These are phyloP conservation scores for Drosophila paulistorum DNA, from an alignment of 1,140 invertebrate genomes.

Conservation along the genomic window DNA sequence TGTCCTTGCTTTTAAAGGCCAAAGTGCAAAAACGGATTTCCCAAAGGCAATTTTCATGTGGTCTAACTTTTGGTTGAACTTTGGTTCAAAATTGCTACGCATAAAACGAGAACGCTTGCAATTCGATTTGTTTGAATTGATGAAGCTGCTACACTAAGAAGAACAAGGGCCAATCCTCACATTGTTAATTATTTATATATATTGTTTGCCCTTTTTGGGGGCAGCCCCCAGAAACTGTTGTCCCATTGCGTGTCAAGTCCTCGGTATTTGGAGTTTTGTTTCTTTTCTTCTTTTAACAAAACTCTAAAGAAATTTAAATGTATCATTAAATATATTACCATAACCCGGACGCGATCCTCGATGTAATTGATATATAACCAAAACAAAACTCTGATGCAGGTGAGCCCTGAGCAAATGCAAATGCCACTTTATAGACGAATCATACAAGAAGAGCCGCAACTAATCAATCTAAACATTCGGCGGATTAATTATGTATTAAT, in stretches of 20 bases:
- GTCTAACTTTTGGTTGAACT: constrained; percentile 43
- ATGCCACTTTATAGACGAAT: not conserved
- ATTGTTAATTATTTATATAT: not conserved
- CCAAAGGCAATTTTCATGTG: constrained; percentile 44
- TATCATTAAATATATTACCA: not conserved
- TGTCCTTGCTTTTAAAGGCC: constrained; percentile 3
- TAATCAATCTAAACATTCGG: too few species aligned
- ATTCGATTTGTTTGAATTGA: constrained; percentile 19
- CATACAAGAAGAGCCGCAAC: too few species aligned
- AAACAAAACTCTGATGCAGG: not conserved
- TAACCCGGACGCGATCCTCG: not conserved
- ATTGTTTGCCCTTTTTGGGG: too few species aligned
- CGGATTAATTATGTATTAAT: too few species aligned
- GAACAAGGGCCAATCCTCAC: not conserved
- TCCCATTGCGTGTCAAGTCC: not conserved
- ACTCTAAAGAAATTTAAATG: not conserved
- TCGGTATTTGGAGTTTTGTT: not conserved
- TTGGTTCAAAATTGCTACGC: constrained; percentile 47
- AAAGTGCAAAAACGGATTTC: constrained; percentile 21
- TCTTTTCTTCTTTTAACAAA: not conserved
- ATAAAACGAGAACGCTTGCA: constrained; percentile 37
- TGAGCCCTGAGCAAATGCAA: not conserved
- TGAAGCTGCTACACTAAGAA: constrained; percentile 22
- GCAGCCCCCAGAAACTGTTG: not conserved
- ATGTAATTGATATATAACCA: not conserved